Conservation (phyloP, 1,140 invertebrate genomes). For the Drosophila pseudoananassae region DNA sequence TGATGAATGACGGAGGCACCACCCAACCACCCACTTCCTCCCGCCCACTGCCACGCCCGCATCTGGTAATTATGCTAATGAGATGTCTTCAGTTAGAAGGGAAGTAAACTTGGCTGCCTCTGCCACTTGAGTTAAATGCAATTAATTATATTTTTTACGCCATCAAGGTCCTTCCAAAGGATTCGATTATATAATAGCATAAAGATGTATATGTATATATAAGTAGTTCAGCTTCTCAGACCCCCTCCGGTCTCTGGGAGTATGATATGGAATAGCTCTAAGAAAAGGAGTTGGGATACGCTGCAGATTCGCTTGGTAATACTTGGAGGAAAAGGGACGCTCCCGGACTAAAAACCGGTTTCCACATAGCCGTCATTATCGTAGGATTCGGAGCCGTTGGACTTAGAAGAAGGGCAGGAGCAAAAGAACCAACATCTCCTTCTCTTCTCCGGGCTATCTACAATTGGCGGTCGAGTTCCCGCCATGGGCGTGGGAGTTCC, state of each 20-base stretch:
- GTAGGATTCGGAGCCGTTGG: constrained; percentile 28
- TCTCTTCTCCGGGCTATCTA: too few relatives aligned
- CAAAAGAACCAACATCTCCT: too few relatives aligned
- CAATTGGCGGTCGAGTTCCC: constrained; percentile 43
- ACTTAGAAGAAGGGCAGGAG: too few relatives aligned
- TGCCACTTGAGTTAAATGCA: constrained; percentile 76
- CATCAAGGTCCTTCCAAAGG: constrained; percentile 31
- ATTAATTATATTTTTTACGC: constrained; percentile 77
- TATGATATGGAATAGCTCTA: background rate
- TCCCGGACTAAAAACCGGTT: constrained; percentile 37
- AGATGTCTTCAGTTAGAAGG: constrained; percentile 62
- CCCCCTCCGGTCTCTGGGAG: background rate
- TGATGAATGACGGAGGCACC: constrained; percentile 67
- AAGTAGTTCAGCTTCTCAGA: background rate
- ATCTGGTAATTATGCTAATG: constrained; percentile 80
- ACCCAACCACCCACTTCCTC: background rate
- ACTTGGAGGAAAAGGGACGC: background rate
- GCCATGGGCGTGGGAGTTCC: constrained; percentile 52
- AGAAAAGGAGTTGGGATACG: background rate
- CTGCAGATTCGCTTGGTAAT: constrained; percentile 43
- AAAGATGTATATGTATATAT: constrained; percentile 12
- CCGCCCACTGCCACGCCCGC: constrained; percentile 11
- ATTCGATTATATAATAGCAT: constrained; percentile 27
- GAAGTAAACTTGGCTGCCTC: constrained; percentile 69
- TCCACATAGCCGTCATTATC: constrained; percentile 61